These are phyloP conservation scores for Phataginus tetradactyla DNA, from an alignment of 2,797 vertebrate genomes.

Conservation along the genomic window DNA sequence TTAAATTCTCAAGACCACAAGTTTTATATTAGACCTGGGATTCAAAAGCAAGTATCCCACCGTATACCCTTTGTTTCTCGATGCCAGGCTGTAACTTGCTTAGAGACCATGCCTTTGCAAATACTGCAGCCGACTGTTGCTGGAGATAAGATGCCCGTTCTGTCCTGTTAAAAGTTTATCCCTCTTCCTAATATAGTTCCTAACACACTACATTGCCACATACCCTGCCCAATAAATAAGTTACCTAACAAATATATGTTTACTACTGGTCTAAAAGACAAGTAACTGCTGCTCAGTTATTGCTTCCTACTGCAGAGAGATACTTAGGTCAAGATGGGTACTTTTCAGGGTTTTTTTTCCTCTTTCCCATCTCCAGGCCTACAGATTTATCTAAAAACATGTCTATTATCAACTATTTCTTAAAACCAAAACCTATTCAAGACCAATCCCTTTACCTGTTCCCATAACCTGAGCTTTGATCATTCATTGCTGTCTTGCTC, in stretches of 20 bases:
- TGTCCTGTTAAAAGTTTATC: neutral
- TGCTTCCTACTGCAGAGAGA: neutral
- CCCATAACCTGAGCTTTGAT: neutral
- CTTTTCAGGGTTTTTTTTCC: neutral
- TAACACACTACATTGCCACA: neutral
- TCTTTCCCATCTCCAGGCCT: neutral
- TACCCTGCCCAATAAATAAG: neutral
- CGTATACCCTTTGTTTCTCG: neutral
- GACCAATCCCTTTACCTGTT: neutral
- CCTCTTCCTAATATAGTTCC: neutral
- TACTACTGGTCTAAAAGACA: neutral
- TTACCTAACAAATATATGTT: neutral
- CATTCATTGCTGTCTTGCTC: too few relatives aligned
- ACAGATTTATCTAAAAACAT: neutral
- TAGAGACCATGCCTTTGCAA: neutral
- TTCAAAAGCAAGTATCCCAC: neutral
- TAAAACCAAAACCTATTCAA: neutral
- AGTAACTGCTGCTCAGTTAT: neutral
- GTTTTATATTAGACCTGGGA: neutral
- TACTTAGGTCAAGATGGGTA: neutral
- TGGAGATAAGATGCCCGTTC: neutral
- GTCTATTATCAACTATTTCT: neutral
- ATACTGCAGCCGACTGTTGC: accelerated
- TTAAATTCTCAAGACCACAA: neutral
- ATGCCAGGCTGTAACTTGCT: accelerated